Conservation (phyloP, 2,113 vertebrate species). For the Vulpes ferrilata region DNA sequence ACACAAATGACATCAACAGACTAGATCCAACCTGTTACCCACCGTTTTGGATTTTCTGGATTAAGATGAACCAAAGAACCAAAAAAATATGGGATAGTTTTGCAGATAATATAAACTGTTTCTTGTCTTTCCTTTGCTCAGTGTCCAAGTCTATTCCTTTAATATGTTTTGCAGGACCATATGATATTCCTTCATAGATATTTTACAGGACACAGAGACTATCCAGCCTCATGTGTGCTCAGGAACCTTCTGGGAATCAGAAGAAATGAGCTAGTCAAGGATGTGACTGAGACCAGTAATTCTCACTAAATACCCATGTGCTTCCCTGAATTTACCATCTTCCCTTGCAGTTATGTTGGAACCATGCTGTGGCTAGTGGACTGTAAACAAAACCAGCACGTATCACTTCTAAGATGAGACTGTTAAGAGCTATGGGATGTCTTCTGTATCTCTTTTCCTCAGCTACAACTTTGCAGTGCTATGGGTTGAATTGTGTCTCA, state of each 20-base stretch:
- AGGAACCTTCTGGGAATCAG: neutral
- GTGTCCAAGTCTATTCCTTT: neutral
- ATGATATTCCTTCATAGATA: neutral
- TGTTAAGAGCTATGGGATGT: neutral
- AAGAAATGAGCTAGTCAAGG: neutral
- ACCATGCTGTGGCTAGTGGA: neutral
- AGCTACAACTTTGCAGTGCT: neutral
- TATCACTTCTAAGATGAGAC: neutral
- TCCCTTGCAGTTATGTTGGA: neutral
- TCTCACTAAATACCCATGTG: neutral
- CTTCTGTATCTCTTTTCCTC: neutral
- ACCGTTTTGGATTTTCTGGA: neutral
- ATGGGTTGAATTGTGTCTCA: neutral
- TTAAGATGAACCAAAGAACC: conserved; percentile 31
- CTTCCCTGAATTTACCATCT: neutral
- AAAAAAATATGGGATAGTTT: conserved; percentile 17
- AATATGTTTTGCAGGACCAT: neutral
- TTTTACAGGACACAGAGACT: neutral
- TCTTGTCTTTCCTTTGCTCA: neutral
- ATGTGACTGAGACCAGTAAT: neutral
- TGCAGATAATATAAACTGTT: neutral
- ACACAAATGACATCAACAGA: neutral
- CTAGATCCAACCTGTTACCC: neutral
- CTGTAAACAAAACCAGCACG: neutral
- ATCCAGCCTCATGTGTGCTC: neutral